phyloP scores from a whole-genome alignment of 35 echinoderm and acorn worm genomes.

The Heliocidaris tuberculata region DNA sequence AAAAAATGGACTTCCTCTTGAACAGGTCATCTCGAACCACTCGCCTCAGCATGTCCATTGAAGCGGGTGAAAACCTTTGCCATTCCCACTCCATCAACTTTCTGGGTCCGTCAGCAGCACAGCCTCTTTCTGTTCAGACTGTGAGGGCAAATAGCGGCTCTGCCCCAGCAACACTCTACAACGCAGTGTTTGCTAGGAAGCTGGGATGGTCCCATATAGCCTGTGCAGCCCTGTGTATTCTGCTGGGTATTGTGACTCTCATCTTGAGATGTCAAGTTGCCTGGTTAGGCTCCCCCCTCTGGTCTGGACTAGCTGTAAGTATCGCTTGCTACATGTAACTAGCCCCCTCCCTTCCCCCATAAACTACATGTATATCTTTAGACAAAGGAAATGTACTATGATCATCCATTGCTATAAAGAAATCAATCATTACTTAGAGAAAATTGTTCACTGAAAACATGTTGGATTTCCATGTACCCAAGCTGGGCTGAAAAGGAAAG shows the following conservation, averaged over 20 bases:
- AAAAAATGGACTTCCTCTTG: neutral
- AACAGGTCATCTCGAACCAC: neutral
- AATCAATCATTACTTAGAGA: too few relatives aligned
- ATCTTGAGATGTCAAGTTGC: slow-evolving; percentile 18
- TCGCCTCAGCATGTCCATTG: slow-evolving; percentile 3
- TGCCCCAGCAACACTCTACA: neutral
- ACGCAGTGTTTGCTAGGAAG: neutral
- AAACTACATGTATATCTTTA: too few relatives aligned
- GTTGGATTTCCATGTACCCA: too few relatives aligned
- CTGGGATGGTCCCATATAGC: slow-evolving; percentile 30
- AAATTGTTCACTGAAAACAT: too few relatives aligned
- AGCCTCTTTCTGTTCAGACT: slow-evolving; percentile 27
- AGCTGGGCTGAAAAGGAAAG: too few relatives aligned
- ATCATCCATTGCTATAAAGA: too few relatives aligned
- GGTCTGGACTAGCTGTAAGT: slow-evolving; percentile 31
- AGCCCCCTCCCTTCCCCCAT: too few relatives aligned
- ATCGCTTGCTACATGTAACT: neutral
- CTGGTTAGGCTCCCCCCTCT: slow-evolving; percentile 24
- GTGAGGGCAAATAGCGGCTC: neutral
- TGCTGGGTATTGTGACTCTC: slow-evolving; percentile 8
- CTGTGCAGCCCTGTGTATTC: neutral
- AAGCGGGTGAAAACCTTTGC: neutral
- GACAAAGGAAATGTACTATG: too few relatives aligned
- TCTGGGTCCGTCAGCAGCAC: neutral
- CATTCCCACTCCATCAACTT: neutral